Base-by-base conservation (phyloP, 1,140 invertebrate species). In the Nymphalis io region DNA sequence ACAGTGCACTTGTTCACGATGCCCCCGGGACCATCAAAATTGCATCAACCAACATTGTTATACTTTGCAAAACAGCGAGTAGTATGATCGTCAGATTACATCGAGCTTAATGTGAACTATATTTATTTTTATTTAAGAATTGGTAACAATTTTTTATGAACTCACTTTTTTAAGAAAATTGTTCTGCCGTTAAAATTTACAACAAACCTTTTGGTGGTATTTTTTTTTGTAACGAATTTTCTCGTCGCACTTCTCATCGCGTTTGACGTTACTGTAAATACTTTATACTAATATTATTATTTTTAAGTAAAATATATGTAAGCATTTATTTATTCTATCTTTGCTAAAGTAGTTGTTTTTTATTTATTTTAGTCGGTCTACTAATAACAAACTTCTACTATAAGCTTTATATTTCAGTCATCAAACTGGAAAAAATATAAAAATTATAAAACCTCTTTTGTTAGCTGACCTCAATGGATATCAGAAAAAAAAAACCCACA, bases 11-110 rank as follows among this genome's bases (percentile, higher is more conserved):
- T 44, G 59, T 18, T 53, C 46, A 63, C 18, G 27, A 53, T 39
- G 6, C 61, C 16, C 46, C 20, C 39, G 40, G 16, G 48, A 40
- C 61, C 48, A 63, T 63, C 42, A 12, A 51, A 40, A 62, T 62
- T 62, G 18, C 48, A 63, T 20, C 15, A 40, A 11, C 18, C 27
- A 40, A 63, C 20, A 44, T 48, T 18, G 23, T 33, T 15, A 8
- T 4, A 12, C 10, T 33, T 0, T 1, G 23, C 21, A 15, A 27
- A 55, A 55, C 23, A 27, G 11, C 15, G 51, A 55, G 5, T 3
- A 0, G 11, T 15, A 44, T 44, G n/a, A 44, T 13, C 40, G 40
- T 13, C 2, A 44, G n/a, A 44, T 44, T 42, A 15, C 10, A 13
- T 42, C 2, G 40, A 15, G 10, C 4, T 42, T 42, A 44, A 15